Base-by-base conservation (phyloP, 2,113 vertebrate species). In the Leptobrachium leishanense region DNA sequence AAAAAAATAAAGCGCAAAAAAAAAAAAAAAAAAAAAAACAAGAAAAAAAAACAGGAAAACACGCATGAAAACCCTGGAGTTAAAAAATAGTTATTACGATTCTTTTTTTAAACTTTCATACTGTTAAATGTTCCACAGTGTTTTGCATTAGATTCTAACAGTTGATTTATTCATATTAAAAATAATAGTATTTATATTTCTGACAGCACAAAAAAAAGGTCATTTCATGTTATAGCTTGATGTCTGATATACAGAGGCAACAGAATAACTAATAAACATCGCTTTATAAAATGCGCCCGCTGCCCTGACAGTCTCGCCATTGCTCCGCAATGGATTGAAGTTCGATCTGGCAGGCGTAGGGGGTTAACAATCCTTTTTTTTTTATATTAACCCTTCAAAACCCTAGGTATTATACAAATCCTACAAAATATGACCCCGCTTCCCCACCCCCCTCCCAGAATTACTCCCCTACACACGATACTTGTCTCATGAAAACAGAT, bases 1-100 rank as follows among this genome's bases (percentile, higher is more conserved):
- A 54, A 83, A 66, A 39, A 66, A 66, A 66, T 1, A 66, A 66
- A 66, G 40, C 4, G 31, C 15, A 66, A 68, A 46, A 69, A 50
- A 69, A 15, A 59, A 15, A 59, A 63, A 57, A 8, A 76, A 77
- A 62, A 69, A 39, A 75, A 79, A 73, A 72, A n/a, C n/a, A n/a
- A n/a, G n/a, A 76, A 77, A 62, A 69, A 39, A 75, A 79, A 73
- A 72, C 67, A 44, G 86, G 85, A 59, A 59, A 50, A 50, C 4
- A 15, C 15, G 43, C 73, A 66, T 31, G 73, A 76, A 31, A 31
- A 90, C 93, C 91, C 90, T 91, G 89, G 90, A 95, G 95, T 96
- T 97, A 96, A 98, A 98, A 96, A 93, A 93, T 93, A 94, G 93
- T 92, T 94, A 96, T 93, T 95, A 95, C 92, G 91, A 94, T 90